Base-by-base conservation (phyloP, 2,888 invertebrate species). In the Creontiades dilutus region DNA sequence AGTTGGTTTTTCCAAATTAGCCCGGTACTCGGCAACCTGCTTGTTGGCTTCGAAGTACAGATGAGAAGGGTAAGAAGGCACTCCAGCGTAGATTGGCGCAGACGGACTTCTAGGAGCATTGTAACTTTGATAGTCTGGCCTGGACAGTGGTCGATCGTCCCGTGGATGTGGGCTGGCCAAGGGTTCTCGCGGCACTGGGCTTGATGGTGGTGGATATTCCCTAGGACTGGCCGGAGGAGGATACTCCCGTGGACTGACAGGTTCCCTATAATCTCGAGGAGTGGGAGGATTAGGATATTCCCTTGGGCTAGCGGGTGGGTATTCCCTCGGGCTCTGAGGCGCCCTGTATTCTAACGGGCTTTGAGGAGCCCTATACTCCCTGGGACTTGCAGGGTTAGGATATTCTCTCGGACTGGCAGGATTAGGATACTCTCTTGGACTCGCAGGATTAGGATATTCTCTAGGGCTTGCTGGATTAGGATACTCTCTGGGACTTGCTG, bases 51-150 rank as follows among this genome's bases (percentile, higher is more conserved):
- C 92, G 86, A 92, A 92, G 90, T 92, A 92, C 94, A 91, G 95
- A 95, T 94, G 93, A 86, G 95, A 94, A 14, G 94, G 94, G 92
- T 94, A 95, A 61, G 89, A 78, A 16, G 90, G 90, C 9, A 91
- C 90, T 76, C 90, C 89, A 84, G 91, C 89, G 47, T 91, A 91
- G 0, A 90, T 88, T 16, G 91, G 91, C 48, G 90, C 86, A 28
- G 90, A 81, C 27, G 88, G 88, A 37, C 90, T 86, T 75, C 86
- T 47, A 19, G 90, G 90, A 4, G 88, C 37, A 27, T 19, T 76
- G 55, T 88, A 88, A 4, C 75, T 19, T 16, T 78, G 61, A 28
- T 78, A 78, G 16, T 88, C 76, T 1, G 88, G 61, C 13, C 88
- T 19, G 2, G 78, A 48, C 3, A 88, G 52, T 4, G 52, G 55